Percentiles rank a stretch among this genome's conserved stretches.
phyloP scores from a whole-genome alignment of 2,888 invertebrate species.

The Cylloceria caligata region DNA sequence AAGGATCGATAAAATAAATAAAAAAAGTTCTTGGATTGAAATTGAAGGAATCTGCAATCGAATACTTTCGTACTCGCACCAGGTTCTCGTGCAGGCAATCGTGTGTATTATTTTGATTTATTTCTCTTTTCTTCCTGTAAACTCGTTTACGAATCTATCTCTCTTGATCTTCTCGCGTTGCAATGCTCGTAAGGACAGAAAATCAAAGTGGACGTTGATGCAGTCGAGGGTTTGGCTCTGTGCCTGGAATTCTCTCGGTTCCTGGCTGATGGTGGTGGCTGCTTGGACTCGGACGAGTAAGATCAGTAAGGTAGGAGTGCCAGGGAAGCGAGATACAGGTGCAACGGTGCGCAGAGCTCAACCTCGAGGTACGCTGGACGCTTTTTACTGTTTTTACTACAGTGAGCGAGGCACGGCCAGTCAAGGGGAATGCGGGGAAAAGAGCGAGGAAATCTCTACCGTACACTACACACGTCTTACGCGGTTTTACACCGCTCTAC shows the following conservation, averaged over 20 bases:
- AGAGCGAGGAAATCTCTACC: slow-evolving; percentile 35
- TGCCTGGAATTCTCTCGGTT: slow-evolving; percentile 59
- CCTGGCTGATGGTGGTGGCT: slow-evolving; percentile 44
- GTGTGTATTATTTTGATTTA: slow-evolving; percentile 24
- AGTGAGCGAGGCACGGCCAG: slow-evolving; percentile 43
- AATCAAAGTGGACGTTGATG: slow-evolving; percentile 53
- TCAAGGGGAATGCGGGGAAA: slow-evolving; percentile 45
- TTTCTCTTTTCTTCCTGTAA: slow-evolving; percentile 45
- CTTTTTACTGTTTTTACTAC: slow-evolving; percentile 72
- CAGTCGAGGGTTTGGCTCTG: slow-evolving; percentile 47
- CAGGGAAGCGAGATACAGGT: slow-evolving; percentile 75
- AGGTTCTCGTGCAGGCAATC: background rate
- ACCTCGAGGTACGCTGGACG: slow-evolving; percentile 60
- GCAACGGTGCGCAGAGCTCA: slow-evolving; percentile 73
- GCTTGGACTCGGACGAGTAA: slow-evolving; percentile 60
- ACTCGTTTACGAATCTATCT: slow-evolving; percentile 30
- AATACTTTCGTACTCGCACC: slow-evolving; percentile 24
- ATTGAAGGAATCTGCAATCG: slow-evolving; percentile 34
- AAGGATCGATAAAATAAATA: slow-evolving; percentile 2
- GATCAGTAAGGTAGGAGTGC: slow-evolving; percentile 78
- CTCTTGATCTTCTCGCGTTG: slow-evolving; percentile 6
- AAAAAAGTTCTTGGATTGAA: background rate
- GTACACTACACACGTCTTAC: slow-evolving; percentile 46
- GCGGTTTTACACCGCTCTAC: slow-evolving; percentile 49
- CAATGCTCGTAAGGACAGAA: slow-evolving; percentile 24